Conservation (phyloP, 2,113 vertebrate species). For the Atherinomorus stipes region DNA sequence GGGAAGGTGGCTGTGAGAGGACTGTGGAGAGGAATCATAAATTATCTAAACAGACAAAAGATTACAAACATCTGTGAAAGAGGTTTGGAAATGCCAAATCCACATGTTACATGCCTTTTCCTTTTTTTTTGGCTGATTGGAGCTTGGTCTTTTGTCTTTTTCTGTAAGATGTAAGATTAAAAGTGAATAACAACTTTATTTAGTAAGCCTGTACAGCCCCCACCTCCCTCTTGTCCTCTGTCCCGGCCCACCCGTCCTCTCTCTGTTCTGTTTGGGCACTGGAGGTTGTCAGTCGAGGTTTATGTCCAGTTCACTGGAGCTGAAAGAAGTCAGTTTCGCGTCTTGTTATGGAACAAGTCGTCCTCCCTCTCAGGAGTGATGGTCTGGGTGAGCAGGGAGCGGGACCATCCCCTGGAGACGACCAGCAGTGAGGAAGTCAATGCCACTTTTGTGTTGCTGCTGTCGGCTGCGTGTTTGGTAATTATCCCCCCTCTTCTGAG, state of each 20-base stretch:
- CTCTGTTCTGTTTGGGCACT: constrained; percentile 79
- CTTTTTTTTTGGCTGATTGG: constrained; percentile 10
- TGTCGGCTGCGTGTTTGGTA: constrained; percentile 82
- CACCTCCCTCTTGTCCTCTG: constrained; percentile 62
- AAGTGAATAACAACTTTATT: constrained; percentile 80
- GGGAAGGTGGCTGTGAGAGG: constrained; percentile 87
- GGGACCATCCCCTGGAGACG: constrained; percentile 74
- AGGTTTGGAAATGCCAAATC: constrained; percentile 67
- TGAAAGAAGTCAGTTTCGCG: constrained; percentile 88
- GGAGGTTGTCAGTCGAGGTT: constrained; percentile 84
- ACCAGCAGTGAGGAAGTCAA: constrained; percentile 87
- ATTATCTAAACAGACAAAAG: constrained; percentile 74
- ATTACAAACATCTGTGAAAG: constrained; percentile 89
- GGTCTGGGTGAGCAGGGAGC: constrained; percentile 69
- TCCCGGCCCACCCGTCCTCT: constrained; percentile 72
- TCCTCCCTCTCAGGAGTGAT: constrained; percentile 79
- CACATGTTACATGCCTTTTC: constrained; percentile 6
- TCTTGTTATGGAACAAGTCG: constrained; percentile 87
- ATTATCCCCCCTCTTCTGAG: constrained; percentile 78
- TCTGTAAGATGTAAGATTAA: constrained; percentile 33
- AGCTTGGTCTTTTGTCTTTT: constrained; percentile 6
- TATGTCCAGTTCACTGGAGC: constrained; percentile 87
- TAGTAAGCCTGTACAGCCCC: constrained; percentile 64
- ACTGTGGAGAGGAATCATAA: constrained; percentile 88
- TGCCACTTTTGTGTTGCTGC: constrained; percentile 83